Evolutionary conservation across 1,140 invertebrate species (phyloP).

Genomic region (Ips nitidus): DNA sequence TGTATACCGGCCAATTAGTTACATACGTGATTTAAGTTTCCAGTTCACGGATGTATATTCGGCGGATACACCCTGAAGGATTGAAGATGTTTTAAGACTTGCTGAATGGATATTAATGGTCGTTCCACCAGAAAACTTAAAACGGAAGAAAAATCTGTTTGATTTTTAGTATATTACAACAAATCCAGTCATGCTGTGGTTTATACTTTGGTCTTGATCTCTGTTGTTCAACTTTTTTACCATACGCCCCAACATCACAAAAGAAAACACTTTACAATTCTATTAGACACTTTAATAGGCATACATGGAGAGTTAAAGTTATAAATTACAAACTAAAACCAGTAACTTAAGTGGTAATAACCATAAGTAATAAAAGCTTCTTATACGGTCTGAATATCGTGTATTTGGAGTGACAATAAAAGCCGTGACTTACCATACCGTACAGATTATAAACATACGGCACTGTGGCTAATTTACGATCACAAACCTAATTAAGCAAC

Average conservation of each 20-base stretch:
- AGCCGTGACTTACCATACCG: conserved; percentile 6
- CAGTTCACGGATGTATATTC: background rate
- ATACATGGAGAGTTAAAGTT: too few relatives aligned
- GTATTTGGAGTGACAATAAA: background rate
- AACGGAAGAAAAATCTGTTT: background rate
- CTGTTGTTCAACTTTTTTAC: too few relatives aligned
- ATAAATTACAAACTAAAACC: too few relatives aligned
- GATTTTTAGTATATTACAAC: too few relatives aligned
- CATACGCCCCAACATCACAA: too few relatives aligned
- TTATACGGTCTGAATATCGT: too few relatives aligned
- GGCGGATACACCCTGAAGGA: background rate
- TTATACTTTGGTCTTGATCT: too few relatives aligned
- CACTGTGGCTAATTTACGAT: conserved; percentile 23
- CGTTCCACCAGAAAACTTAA: background rate
- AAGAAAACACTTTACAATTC: too few relatives aligned
- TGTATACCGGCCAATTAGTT: background rate
- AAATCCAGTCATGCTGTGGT: too few relatives aligned
- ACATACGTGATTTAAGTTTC: background rate
- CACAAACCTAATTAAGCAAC: conserved; percentile 29
- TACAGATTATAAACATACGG: conserved; percentile 23
- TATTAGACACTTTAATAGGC: too few relatives aligned
- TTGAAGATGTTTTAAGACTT: background rate
- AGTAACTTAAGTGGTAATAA: too few relatives aligned
- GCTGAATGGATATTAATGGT: background rate
- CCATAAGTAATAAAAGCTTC: too few relatives aligned